Conservation (phyloP, 2,113 vertebrate genomes). For the Junco hyemalis region DNA sequence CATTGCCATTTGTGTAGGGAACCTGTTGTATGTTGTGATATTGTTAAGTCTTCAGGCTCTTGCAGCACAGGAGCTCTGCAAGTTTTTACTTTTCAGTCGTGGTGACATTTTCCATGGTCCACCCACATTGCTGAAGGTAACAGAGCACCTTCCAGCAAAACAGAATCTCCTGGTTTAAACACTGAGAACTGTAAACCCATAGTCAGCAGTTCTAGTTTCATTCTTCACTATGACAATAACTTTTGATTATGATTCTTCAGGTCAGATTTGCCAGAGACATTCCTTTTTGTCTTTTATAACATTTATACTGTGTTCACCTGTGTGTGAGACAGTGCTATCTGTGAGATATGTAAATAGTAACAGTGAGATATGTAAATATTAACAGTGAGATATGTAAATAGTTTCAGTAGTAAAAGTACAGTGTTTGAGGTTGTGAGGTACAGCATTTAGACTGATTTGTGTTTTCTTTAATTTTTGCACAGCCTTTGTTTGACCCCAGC, state of each 20-base stretch:
- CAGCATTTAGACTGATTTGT: background rate
- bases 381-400: background rate
- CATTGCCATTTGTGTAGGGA: background rate
- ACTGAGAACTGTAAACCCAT: background rate
- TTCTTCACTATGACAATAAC: background rate
- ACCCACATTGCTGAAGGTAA: background rate
- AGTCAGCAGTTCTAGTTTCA: background rate
- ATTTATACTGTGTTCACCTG: background rate
- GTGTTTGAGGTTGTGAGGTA: background rate
- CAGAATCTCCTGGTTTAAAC: background rate
- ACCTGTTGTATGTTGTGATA: background rate
- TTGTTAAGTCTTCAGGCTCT: background rate
- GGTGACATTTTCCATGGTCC: background rate
- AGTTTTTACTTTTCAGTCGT: background rate
- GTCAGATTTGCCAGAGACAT: background rate
- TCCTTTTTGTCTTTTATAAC: background rate
- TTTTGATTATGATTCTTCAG: background rate
- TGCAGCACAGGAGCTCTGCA: background rate
- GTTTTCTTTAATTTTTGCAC: background rate
- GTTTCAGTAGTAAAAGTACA: background rate
- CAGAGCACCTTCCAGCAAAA: background rate
- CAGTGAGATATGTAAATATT: too few relatives aligned
- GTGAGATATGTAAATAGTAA: too few relatives aligned
- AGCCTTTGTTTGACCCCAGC: conserved; percentile 95
- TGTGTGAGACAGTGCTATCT: background rate